Conservation (phyloP, 1,140 invertebrate species). For the Anastrepha ludens region DNA sequence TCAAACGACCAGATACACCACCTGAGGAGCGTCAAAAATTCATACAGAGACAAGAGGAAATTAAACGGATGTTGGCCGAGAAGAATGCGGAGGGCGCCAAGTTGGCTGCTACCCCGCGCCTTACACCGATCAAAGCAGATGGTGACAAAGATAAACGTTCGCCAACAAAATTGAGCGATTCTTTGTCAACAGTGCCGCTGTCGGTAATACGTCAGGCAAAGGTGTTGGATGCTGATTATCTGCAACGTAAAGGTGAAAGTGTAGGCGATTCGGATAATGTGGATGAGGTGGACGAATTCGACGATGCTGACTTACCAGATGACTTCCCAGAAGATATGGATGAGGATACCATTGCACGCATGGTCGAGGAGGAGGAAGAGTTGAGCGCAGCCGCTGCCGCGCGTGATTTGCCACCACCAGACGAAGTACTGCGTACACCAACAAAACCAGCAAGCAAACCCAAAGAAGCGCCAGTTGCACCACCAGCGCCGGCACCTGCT, state of each 20-base stretch:
- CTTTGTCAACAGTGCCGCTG: conserved; percentile 70
- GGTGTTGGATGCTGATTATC: conserved; percentile 72
- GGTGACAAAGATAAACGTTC: conserved; percentile 62
- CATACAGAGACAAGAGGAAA: conserved; percentile 73
- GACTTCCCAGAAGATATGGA: conserved; percentile 75
- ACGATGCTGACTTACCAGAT: conserved; percentile 69
- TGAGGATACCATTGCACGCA: conserved; percentile 77
- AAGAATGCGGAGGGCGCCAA: conserved; percentile 73
- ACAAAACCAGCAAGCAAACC: conserved; percentile 46
- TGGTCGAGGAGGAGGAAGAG: conserved; percentile 79
- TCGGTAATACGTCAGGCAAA: conserved; percentile 73
- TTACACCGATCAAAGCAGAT: conserved; percentile 66
- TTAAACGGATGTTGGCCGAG: conserved; percentile 73
- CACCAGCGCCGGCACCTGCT: neutral
- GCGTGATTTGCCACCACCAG: conserved; percentile 76
- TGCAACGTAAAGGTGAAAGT: conserved; percentile 71
- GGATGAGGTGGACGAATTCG: conserved; percentile 69
- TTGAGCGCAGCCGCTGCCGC: conserved; percentile 76
- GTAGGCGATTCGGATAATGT: conserved; percentile 63
- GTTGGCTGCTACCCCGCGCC: conserved; percentile 68
- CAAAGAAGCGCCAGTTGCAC: conserved; percentile 61
- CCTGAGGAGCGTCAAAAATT: conserved; percentile 73
- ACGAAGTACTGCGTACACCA: conserved; percentile 77
- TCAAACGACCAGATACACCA: conserved; percentile 71
- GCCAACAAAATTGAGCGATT: conserved; percentile 64